phyloP scores from a whole-genome alignment of 1,140 invertebrate species.

The Drosophila seguyi region DNA sequence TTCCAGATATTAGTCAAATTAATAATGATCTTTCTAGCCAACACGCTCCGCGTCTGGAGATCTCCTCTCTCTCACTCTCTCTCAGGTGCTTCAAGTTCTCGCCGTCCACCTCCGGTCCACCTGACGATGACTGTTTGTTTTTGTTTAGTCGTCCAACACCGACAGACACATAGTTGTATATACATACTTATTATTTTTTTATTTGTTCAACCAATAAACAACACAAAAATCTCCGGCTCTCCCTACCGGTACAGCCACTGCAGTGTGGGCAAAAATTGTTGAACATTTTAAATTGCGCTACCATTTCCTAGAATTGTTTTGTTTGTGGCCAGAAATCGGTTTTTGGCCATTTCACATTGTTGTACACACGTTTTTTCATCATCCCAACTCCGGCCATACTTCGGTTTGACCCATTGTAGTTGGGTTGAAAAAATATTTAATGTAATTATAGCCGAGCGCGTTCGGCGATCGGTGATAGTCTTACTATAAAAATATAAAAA shows the following conservation, averaged over 20 bases:
- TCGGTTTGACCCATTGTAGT: slow-evolving; percentile 40
- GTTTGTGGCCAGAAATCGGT: slow-evolving; percentile 40
- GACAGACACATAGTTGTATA: slow-evolving; percentile 2
- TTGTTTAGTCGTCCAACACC: slow-evolving; percentile 42
- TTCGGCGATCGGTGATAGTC: slow-evolving; percentile 41
- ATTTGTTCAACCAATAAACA: slow-evolving; percentile 61
- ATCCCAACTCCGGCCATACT: slow-evolving; percentile 8
- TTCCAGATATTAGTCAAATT: slow-evolving; percentile 53
- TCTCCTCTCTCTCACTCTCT: neutral
- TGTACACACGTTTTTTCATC: neutral
- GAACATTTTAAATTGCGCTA: slow-evolving; percentile 56
- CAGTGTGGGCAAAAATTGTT: slow-evolving; percentile 41
- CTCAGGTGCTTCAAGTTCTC: slow-evolving; percentile 17
- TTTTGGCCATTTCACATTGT: slow-evolving; percentile 33
- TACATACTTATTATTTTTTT: slow-evolving; percentile 32
- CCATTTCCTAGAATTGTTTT: slow-evolving; percentile 64
- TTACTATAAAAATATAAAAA: slow-evolving; percentile 1
- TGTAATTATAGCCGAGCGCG: slow-evolving; percentile 38
- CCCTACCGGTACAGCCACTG: slow-evolving; percentile 28
- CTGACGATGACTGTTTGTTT: slow-evolving; percentile 60
- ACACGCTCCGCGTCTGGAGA: slow-evolving; percentile 6
- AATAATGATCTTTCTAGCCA: slow-evolving; percentile 34
- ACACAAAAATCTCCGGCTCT: slow-evolving; percentile 47
- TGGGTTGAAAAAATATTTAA: slow-evolving; percentile 39
- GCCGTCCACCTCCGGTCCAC: slow-evolving; percentile 26